Base-by-base conservation (phyloP, 2,113 vertebrate species). In the Lethenteron camtschaticum region DNA sequence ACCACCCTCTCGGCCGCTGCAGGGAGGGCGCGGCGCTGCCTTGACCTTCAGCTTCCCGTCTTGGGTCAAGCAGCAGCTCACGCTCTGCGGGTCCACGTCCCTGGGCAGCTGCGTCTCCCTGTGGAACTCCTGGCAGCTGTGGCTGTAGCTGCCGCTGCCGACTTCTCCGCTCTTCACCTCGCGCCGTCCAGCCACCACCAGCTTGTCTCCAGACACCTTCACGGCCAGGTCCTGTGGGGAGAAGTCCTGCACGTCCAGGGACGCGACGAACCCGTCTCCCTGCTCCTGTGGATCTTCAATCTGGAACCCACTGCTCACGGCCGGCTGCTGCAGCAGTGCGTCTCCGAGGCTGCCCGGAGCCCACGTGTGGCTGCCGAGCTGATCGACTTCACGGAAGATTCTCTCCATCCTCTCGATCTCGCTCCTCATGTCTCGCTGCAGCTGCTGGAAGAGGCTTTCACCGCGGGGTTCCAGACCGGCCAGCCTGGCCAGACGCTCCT, bases 51-150 rank as follows among this genome's bases (percentile, higher is more conserved):
- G 20, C 60, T 10, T 66, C 10, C 60, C 60, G 20, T 66, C 60
- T 14, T 14, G 2, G 9, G 10, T 66, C 14, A 66, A 66, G 60
- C 60, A 66, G 60, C 60, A 66, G 60, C 14, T 66, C 60, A 66
- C 60, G n/a, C 20, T 66, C 60, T 66, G 60, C n/a, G 10, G 60
- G 60, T 66, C 10, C 60, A 66, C 60, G 60, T 66, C 60, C 20
- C 60, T 66, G 14, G 60, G 60, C 14, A 66, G 60, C 60, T 66
- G n/a, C 60, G 20, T 10, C 20, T 66, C 60, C 20, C 20, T 20
- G n/a, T 20, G 8, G 10, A 66, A 66, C 20, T 66, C 60, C 10
- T 66, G 60, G 60, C n/a, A 66, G 60, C 10, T 66, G 60, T 66
- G 20, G 60, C 60, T 66, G n/a, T 14, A 66, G 60, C 60, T 20